Base-by-base conservation (phyloP, 2,797 vertebrate species). In the Enteromius unitaeniatus region DNA sequence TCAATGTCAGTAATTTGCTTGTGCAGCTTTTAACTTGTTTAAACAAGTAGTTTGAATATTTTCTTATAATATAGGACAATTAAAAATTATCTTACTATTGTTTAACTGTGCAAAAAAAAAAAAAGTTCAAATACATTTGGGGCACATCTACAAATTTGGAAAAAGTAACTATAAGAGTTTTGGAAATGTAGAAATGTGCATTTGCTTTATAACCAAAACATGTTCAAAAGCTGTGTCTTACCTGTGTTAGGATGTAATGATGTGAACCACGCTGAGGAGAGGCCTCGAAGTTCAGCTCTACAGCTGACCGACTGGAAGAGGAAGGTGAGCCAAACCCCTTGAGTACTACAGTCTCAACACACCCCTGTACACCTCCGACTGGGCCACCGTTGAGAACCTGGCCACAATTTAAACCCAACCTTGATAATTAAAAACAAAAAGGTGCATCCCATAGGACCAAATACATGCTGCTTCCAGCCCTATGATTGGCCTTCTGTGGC, bases 361-460 rank as follows among this genome's bases (percentile, higher is more conserved):
- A 83, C 81, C 62, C 34, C 53, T 72, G 55, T 76, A 81, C 70
- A 85, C 65, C 42, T 45, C 42, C 73, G 62, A 70, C 45, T 88
- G 84, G 83, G 85, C 70, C 47, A 79, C 70, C 21, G 10, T 4
- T 42, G 14, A 74, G 73, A 70, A 84, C 65, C 62, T 55, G 70
- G 80, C 60, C 78, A 73, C 77, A 62, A 88, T 90, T 90, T 91
- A 91, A 90, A 86, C 86, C 73, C 70, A 81, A 87, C 85, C 84
- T 87, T 86, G 87, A 87, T 89, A 68, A 89, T 89, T 91, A 89
- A 89, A 90, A 86, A 83, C 79, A 84, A 84, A 89, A 72, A 17
- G 64, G 77, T 76, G 82, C 74, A 53, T 88, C 88, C 85, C 81
- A 83, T 86, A 79, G 82, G 55, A 65, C 45, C 23, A 49, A 49